Percentiles rank a stretch among this genome's conserved stretches.
Conservation (phyloP, 2,113 vertebrate genomes). For the Bombycilla garrulus region DNA sequence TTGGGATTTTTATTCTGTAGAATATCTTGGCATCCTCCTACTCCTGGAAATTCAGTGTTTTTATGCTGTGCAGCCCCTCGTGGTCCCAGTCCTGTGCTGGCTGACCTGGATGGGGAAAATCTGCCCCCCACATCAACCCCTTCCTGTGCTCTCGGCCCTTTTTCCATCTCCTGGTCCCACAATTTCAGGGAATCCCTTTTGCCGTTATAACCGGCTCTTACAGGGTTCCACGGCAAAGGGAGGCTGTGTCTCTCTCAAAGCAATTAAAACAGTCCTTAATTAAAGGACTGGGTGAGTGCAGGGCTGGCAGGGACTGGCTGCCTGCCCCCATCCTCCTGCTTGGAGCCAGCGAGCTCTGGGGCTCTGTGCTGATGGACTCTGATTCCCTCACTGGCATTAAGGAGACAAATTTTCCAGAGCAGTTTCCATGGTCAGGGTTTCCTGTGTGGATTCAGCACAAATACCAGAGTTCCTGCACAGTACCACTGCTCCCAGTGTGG, state of each 20-base stretch:
- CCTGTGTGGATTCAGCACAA: not conserved
- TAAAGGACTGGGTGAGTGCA: not conserved
- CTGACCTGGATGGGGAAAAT: not conserved
- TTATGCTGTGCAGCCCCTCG: not conserved
- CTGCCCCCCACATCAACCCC: rapidly evolving
- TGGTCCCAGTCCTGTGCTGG: not conserved
- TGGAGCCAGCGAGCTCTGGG: rapidly evolving
- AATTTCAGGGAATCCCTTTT: not conserved
- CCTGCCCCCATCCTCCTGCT: not conserved
- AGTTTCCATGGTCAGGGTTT: not conserved
- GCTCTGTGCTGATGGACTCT: not conserved
- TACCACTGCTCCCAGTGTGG: not conserved
- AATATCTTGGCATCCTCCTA: not conserved
- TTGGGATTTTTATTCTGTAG: not conserved
- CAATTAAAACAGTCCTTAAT: not conserved
- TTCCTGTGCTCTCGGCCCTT: rapidly evolving
- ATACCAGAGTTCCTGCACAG: not conserved
- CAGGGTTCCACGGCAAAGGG: not conserved
- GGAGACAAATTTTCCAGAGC: not conserved
- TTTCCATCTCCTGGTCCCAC: not conserved
- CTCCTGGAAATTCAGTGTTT: not conserved
- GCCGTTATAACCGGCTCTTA: not conserved
- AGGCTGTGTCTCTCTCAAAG: not conserved
- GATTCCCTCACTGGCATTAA: rapidly evolving
- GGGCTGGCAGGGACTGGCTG: not conserved